phyloP scores from a whole-genome alignment of 64 coral and sea anemone genomes.

The Montipora capricornis region DNA sequence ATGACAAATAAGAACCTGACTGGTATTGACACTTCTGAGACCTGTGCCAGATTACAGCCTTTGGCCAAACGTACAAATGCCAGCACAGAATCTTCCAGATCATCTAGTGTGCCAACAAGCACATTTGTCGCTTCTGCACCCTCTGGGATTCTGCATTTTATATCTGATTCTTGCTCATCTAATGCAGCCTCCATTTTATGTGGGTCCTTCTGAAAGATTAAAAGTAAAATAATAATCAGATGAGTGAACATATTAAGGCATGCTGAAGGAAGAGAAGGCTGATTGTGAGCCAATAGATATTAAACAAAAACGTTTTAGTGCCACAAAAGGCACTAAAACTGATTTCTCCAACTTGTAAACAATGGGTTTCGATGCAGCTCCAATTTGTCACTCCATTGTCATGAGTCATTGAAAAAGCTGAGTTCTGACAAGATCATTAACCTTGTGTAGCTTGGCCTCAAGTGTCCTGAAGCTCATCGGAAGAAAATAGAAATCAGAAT shows the following conservation, averaged over 20 bases:
- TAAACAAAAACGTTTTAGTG: no score
- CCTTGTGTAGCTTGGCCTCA: no score
- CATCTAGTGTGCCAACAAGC: conserved; percentile 88
- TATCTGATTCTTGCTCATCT: conserved; percentile 78
- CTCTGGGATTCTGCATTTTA: conserved; percentile 73
- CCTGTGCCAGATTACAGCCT: conserved; percentile 58
- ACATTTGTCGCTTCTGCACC: conserved; percentile 88
- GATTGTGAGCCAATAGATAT: no score
- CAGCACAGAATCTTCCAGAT: conserved; percentile 74
- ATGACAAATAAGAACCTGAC: conserved; percentile 84
- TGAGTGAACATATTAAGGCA: not conserved
- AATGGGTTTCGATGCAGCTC: no score
- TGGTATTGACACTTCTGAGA: conserved; percentile 84
- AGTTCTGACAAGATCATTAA: no score
- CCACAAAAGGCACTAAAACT: no score
- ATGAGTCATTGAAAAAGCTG: no score
- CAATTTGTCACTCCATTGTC: no score
- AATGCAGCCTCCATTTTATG: not conserved
- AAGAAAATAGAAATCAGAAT: no score
- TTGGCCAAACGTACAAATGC: conserved; percentile 88
- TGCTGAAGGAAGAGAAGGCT: no score
- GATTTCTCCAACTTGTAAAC: no score
- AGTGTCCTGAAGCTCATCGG: no score
- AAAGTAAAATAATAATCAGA: not conserved
- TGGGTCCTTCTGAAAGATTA: not conserved